These are phyloP conservation scores for Gerris lacustris DNA, from an alignment of 2,888 invertebrate species.

Conservation along the genomic window DNA sequence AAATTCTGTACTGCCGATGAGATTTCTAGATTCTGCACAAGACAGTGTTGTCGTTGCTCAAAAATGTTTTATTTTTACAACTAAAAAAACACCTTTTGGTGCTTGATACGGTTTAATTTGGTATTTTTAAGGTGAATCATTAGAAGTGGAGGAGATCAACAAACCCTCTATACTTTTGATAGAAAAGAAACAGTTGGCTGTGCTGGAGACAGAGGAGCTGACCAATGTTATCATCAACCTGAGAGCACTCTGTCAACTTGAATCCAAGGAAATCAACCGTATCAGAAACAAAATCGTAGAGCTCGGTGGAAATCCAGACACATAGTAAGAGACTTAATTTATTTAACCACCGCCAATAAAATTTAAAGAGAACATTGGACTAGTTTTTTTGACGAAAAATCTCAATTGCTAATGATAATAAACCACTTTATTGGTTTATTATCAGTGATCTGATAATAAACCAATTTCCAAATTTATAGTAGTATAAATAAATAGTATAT, in stretches of 20 bases:
- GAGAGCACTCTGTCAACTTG: conserved; percentile 56
- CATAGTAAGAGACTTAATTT: conserved; percentile 17
- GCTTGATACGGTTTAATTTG: background rate
- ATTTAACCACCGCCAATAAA: conserved; percentile 3
- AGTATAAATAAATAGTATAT: too few species aligned
- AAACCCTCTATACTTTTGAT: conserved; percentile 20
- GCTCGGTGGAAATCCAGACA: conserved; percentile 24
- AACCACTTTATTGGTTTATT: background rate
- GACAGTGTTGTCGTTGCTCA: too few species aligned
- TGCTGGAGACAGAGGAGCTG: conserved; percentile 40
- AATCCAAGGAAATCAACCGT: conserved; percentile 58
- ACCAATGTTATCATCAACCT: conserved; percentile 55
- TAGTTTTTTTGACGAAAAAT: background rate
- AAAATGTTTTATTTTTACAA: background rate
- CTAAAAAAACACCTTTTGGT: background rate
- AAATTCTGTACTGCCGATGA: too few species aligned
- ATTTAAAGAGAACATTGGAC: conserved; percentile 8
- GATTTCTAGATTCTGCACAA: too few species aligned
- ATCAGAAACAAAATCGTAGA: conserved; percentile 41
- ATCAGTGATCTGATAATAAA: too few species aligned
- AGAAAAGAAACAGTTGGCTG: conserved; percentile 22
- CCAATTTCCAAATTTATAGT: too few species aligned
- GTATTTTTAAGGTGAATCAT: conserved; percentile 19
- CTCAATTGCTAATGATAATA: background rate
- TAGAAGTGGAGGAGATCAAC: conserved; percentile 28